These are phyloP conservation scores for Ptilodon capucinus DNA, from an alignment of 2,888 invertebrate species.

Conservation along the genomic window DNA sequence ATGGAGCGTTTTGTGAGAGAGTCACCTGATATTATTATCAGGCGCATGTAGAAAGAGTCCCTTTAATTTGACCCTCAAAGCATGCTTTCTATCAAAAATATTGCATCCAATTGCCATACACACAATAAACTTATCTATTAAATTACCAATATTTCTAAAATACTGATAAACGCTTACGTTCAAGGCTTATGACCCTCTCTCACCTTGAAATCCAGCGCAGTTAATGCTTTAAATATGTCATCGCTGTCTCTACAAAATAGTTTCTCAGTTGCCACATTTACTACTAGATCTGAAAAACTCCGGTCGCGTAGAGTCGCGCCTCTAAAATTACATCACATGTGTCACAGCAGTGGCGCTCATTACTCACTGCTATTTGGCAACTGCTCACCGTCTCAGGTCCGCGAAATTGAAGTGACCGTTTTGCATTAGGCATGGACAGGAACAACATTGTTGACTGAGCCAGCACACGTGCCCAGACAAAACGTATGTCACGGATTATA, in stretches of 20 bases:
- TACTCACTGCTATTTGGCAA: conserved; percentile 27
- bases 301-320: conserved; percentile 12
- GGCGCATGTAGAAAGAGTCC: no score
- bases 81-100: no score
- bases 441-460: not conserved
- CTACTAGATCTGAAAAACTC: conserved; percentile 1
- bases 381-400: conserved; percentile 17
- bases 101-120: no score
- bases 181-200: not conserved
- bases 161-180: not conserved
- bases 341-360: conserved; percentile 20
- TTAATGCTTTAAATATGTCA: not conserved
- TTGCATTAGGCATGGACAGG: not conserved
- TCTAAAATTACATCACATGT: conserved; percentile 23
- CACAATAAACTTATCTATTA: no score
- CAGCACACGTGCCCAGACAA: no score
- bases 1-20: no score
- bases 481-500: no score
- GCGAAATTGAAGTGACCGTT: conserved; percentile 22
- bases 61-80: no score
- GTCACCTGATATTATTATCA: no score
- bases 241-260: not conserved
- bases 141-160: no score
- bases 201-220: not conserved
- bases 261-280: not conserved